These are phyloP conservation scores for Heliconius cydno DNA, from an alignment of 2,888 invertebrate genomes.

Conservation along the genomic window DNA sequence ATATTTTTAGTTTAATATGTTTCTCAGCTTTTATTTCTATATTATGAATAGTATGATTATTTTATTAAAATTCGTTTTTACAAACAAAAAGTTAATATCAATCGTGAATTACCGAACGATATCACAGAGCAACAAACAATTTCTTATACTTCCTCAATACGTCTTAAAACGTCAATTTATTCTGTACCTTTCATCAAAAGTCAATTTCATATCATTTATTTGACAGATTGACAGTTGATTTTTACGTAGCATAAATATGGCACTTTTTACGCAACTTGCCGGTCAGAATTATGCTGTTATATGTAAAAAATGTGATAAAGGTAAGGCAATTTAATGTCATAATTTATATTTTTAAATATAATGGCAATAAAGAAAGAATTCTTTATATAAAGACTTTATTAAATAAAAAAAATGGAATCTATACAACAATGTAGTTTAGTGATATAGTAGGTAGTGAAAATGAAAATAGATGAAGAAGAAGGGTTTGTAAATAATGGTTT, in stretches of 20 bases:
- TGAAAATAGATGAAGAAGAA: no score
- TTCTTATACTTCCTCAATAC: constrained; percentile 9
- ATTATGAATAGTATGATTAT: no score
- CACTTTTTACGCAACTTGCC: constrained; percentile 23
- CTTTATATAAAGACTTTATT: neutral
- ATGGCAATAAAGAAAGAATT: neutral
- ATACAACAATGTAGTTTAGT: no score
- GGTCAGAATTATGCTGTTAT: constrained; percentile 7
- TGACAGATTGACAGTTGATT: constrained; percentile 40
- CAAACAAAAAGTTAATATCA: neutral
- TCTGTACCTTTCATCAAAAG: constrained; percentile 37
- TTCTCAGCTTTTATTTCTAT: neutral
- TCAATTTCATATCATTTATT: constrained; percentile 36
- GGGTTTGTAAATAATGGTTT: no score
- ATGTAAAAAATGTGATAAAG: neutral
- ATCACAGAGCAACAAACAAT: constrained; percentile 14
- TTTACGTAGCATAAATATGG: constrained; percentile 30
- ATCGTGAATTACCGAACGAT: constrained; percentile 6
- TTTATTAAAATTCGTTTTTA: no score
- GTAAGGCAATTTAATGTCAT: neutral
- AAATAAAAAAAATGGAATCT: neutral
- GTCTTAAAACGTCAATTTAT: constrained; percentile 17
- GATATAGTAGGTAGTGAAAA: no score
- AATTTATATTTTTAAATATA: constrained; percentile 2
- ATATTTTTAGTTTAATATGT: neutral